Evolutionary conservation across 2,113 vertebrate species (phyloP), one percentile per base, ranked within the genome.

Genomic region (Saccopteryx leptura): DNA sequence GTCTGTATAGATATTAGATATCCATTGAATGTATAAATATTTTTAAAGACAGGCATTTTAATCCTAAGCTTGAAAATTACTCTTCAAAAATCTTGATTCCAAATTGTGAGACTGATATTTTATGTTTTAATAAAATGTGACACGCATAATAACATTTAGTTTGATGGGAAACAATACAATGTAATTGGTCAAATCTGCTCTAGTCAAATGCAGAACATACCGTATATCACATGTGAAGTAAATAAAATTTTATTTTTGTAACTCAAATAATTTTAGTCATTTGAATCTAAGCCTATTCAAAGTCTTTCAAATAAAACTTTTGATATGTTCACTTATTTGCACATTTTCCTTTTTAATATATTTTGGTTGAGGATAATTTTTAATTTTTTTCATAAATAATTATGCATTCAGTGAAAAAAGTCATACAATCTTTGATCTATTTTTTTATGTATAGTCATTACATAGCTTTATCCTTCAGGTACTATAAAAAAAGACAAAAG

Each of bases 71-170:
- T 0, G 1, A 97, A 98, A 98, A 97, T 97, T 98, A 97, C 93
- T 94, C 93, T 98, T 98, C 95, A 93, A 95, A 97, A 96, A 97
- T 97, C 88, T 96, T 89, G 90, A 97, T 90, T 98, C 93, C 92
- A 98, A 97, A 97, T 97, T 97, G 28, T 96, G 90, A 93, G 26
- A 54, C 69, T 96, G 96, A 96, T 96, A 93, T 95, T 96, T 96
- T 69, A 71, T 97, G 54, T 97, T 97, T 96, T 97, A 98, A 97
- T 97, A 88, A 50, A 94, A 97, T 97, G 90, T 97, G 97, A 98
- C 95, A 96, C 75, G 93, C 98, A 97, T 97, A 87, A 84, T 98
- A 96, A 96, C 39, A 61, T 91, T 97, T 97, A 88, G 91, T 96
- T 97, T 97, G 80, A 97, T 96, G 72, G 86, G 63, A 90, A 96